Evolutionary conservation across 2,888 invertebrate species (phyloP).

Genomic region (Drosophila fulvimacula): DNA sequence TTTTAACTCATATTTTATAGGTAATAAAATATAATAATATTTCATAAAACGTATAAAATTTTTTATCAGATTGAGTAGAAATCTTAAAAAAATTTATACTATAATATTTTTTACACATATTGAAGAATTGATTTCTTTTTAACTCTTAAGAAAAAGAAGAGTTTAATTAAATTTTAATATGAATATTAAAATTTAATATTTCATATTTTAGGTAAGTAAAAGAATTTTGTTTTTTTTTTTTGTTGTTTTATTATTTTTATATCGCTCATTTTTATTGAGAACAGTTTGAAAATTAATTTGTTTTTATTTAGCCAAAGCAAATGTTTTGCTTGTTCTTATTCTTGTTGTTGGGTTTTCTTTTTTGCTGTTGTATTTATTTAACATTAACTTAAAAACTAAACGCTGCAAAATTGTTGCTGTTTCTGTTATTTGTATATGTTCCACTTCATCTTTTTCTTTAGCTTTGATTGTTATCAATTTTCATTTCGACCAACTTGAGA

Average conservation of each 20-base stretch:
- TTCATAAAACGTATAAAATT: not conserved
- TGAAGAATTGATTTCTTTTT: too few relatives aligned
- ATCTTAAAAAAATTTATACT: not conserved
- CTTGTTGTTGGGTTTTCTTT: not conserved
- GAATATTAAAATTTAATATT: not conserved
- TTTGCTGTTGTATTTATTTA: slow-evolving; percentile 15
- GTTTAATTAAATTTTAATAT: not conserved
- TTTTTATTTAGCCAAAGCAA: slow-evolving; percentile 28
- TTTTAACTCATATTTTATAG: not conserved
- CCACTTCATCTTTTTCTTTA: slow-evolving; percentile 4
- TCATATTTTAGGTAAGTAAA: not conserved
- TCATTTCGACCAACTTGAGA: slow-evolving; percentile 24
- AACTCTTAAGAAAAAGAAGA: not conserved
- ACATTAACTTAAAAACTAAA: slow-evolving; percentile 61
- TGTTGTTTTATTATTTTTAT: not conserved
- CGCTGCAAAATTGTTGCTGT: slow-evolving; percentile 30
- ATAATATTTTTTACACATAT: too few relatives aligned
- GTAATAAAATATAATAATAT: not conserved
- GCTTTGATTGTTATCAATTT: slow-evolving; percentile 54
- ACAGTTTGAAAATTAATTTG: slow-evolving; percentile 58
- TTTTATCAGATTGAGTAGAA: not conserved
- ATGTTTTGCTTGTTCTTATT: slow-evolving; percentile 18
- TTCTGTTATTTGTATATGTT: slow-evolving; percentile 15
- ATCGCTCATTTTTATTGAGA: slow-evolving; percentile 67
- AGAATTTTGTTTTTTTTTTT: not conserved